Evolutionary conservation across 2,113 vertebrate species (phyloP).

Genomic region (Saccopteryx leptura): DNA sequence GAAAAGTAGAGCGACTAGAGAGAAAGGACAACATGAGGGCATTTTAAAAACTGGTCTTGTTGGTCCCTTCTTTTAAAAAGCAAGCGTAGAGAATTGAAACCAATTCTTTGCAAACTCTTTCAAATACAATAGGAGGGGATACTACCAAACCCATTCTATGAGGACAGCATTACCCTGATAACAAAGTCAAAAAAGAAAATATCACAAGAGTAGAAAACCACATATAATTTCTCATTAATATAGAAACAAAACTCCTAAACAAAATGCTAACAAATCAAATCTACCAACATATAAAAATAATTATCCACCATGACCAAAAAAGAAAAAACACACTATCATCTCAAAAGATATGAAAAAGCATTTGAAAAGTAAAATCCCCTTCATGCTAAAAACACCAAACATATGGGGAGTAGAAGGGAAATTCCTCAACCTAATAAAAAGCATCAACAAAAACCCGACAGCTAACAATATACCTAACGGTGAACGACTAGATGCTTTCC

Average conservation of each 20-base stretch:
- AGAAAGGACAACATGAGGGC: background rate
- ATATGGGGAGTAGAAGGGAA: background rate
- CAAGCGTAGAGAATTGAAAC: background rate
- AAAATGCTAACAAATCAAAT: constrained; percentile 37
- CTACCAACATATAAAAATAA: background rate
- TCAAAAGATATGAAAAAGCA: background rate
- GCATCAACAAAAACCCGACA: background rate
- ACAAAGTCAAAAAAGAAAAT: background rate
- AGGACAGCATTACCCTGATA: background rate
- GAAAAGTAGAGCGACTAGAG: background rate
- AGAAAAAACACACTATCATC: background rate
- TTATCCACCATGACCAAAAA: background rate
- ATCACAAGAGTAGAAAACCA: background rate
- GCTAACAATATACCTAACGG: background rate
- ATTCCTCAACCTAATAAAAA: background rate
- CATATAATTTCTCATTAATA: background rate
- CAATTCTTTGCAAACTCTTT: constrained; percentile 31
- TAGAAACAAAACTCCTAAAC: background rate
- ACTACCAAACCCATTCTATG: background rate
- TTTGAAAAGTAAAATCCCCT: constrained; percentile 34
- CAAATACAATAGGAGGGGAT: background rate
- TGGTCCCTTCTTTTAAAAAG: background rate
- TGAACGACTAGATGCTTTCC: background rate
- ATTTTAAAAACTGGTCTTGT: background rate
- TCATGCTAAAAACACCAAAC: background rate